Conservation (phyloP, 1,140 invertebrate genomes). For the Conus betulinus region DNA sequence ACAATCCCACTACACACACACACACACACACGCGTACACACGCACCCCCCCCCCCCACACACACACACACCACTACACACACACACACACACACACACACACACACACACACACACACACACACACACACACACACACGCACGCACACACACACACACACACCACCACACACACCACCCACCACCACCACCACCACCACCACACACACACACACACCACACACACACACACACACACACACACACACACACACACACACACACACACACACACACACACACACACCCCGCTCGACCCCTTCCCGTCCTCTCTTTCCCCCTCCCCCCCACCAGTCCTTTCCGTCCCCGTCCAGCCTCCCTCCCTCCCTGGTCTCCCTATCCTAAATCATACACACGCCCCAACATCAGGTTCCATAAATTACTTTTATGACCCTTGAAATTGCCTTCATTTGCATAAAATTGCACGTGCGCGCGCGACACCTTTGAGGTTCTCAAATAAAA, state of each 20-base stretch:
- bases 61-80: too few relatives aligned
- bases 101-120: too few relatives aligned
- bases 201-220: too few relatives aligned
- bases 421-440: conserved; percentile 3
- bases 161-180: too few relatives aligned
- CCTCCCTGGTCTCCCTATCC: too few relatives aligned
- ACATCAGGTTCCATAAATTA: neutral
- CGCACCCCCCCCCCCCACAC: too few relatives aligned
- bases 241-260: neutral
- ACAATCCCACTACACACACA: neutral
- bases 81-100: too few relatives aligned
- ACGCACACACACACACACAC: too few relatives aligned
- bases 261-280: neutral
- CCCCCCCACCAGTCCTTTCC: neutral
- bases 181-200: too few relatives aligned
- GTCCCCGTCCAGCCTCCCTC: neutral
- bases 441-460: conserved; percentile 11
- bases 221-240: neutral
- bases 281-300: neutral
- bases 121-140: too few relatives aligned
- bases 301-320: neutral
- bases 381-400: conserved; percentile 5
- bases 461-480: conserved; percentile 4
- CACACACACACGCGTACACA: neutral
- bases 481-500: conserved; percentile 11